These are phyloP conservation scores for Drosophila seclusa DNA, from an alignment of 2,888 invertebrate genomes.

Conservation along the genomic window DNA sequence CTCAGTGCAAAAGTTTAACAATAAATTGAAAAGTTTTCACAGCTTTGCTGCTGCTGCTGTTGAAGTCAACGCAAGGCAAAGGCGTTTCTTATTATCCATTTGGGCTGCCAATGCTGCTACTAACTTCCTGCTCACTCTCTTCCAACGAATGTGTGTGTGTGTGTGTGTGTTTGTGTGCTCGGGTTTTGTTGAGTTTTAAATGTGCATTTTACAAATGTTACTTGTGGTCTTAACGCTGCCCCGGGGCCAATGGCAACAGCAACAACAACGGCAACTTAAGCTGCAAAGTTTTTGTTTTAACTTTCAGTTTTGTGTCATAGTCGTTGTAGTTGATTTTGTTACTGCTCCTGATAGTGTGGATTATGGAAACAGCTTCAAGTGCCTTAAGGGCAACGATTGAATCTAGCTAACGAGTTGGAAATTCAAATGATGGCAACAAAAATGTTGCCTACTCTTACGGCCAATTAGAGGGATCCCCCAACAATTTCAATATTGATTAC, in stretches of 20 bases:
- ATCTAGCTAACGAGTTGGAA: conserved; percentile 63
- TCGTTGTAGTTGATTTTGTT: conserved; percentile 40
- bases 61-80: conserved; percentile 65
- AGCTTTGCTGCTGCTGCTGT: conserved; percentile 56
- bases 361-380: conserved; percentile 66
- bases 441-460: conserved; percentile 25
- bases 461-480: background rate
- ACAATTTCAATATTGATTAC: conserved; percentile 15
- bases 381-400: conserved; percentile 48
- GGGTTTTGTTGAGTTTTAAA: conserved; percentile 71
- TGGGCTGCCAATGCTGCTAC: conserved; percentile 57
- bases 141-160: conserved; percentile 1
- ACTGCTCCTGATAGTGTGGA: conserved; percentile 50
- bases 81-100: conserved; percentile 79
- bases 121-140: conserved; percentile 12
- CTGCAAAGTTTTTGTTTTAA: conserved; percentile 71
- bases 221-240: conserved; percentile 75
- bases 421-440: conserved; percentile 23
- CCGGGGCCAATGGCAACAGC: conserved; percentile 36
- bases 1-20: conserved; percentile 81
- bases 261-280: conserved; percentile 51
- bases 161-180: conserved; percentile 36
- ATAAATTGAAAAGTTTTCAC: conserved; percentile 82
- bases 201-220: conserved; percentile 81
- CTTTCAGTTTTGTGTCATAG: conserved; percentile 61